A percentile compares a stretch with the other conserved stretches of the same genome.
Conservation (phyloP, 2,888 invertebrate genomes). For the Spicauda simplicius region DNA sequence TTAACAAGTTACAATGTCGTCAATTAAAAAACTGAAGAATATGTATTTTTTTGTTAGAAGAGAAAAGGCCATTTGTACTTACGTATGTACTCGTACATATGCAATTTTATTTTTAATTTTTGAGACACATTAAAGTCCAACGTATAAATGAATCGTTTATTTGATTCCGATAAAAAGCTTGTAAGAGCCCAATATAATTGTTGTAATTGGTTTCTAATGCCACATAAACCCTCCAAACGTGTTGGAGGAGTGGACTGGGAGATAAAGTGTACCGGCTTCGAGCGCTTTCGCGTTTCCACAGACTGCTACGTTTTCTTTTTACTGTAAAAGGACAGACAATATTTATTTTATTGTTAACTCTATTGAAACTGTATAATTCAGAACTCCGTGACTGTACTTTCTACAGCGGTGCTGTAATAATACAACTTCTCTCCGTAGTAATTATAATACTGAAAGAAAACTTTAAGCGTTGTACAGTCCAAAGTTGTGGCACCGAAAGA, state of each 20-base stretch:
- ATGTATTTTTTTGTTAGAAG: no score
- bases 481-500: slow-evolving; percentile 23
- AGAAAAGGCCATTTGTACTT: no score
- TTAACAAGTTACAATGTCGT: no score
- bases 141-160: slow-evolving; percentile 8
- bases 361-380: slow-evolving; percentile 36
- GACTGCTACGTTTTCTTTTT: slow-evolving; percentile 40
- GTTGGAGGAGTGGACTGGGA: slow-evolving; percentile 78
- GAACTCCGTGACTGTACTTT: slow-evolving; percentile 31
- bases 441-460: slow-evolving; percentile 34
- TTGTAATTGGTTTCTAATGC: slow-evolving; percentile 85
- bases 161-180: slow-evolving; percentile 38
- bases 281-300: slow-evolving; percentile 48
- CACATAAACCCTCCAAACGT: slow-evolving; percentile 84
- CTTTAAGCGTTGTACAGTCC: slow-evolving; percentile 29
- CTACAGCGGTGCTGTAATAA: slow-evolving; percentile 31
- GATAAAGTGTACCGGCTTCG: slow-evolving; percentile 71
- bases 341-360: slow-evolving; percentile 37
- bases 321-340: slow-evolving; percentile 39
- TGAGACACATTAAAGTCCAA: background rate
- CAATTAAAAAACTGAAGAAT: no score
- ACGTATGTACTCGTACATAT: no score
- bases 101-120: background rate
- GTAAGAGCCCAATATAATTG: slow-evolving; percentile 66
- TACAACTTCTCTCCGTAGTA: slow-evolving; percentile 30